Evolutionary conservation across 2,888 invertebrate species (phyloP), one percentile per base, ranked within the genome.

Genomic region (Aradus depressus): DNA sequence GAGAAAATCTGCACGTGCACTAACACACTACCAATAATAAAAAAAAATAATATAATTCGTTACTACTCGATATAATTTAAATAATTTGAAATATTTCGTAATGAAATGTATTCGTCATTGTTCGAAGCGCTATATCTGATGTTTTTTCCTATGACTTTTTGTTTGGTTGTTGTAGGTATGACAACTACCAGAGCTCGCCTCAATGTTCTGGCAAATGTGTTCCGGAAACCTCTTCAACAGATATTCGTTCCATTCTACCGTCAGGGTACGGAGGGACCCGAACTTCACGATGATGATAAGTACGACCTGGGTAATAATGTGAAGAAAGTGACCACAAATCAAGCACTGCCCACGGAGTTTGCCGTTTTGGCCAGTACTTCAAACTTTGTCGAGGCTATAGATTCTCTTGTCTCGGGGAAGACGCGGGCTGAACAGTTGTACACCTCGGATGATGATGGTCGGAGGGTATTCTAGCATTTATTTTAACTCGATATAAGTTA

Each of bases 121-220:
- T n/a, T n/a, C n/a, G n/a, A n/a, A n/a, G n/a, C n/a, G n/a, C n/a
- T n/a, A n/a, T n/a, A n/a, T n/a, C n/a, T n/a, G n/a, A n/a, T n/a
- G n/a, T n/a, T n/a, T n/a, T n/a, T n/a, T n/a, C n/a, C n/a, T n/a
- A n/a, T n/a, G n/a, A n/a, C n/a, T n/a, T n/a, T n/a, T n/a, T n/a
- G n/a, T n/a, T n/a, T n/a, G n/a, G n/a, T n/a, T n/a, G n/a, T 37
- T 47, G 5, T 25, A 51, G 51, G 51, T 8, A 51, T 51, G 51
- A 37, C 51, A 6, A 51, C 84, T 43, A 85, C 86, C 64, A 65
- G 84, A 68, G 79, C 79, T 10, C 80, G 90, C 25, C 71, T 90
- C 34, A 90, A 91, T 65, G 84, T 89, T 58, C 66, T 91, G 62
- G 87, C 89, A 34, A 91, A 91, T 65, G 90, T 95, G 3, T 90